Percentiles rank a stretch among this genome's conserved stretches.
Conservation (phyloP, 1,140 invertebrate species). For the Drosophila novamexicana region DNA sequence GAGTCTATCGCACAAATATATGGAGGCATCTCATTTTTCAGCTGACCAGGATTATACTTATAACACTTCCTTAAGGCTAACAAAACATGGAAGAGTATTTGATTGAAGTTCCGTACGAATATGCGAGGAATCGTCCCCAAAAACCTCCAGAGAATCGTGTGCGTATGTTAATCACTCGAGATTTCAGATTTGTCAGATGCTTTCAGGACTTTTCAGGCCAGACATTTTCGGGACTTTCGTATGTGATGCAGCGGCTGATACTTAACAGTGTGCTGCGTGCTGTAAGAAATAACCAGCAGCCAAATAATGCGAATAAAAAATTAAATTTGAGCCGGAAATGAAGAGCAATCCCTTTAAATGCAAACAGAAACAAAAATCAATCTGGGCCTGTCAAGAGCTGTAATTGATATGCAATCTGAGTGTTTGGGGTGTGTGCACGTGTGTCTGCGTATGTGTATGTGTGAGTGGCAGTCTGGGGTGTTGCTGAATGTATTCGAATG, state of each 20-base stretch:
- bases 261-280: neutral
- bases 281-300: neutral
- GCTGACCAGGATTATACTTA: too few relatives aligned
- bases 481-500: slow-evolving; percentile 30
- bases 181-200: too few relatives aligned
- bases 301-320: neutral
- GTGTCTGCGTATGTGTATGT: neutral
- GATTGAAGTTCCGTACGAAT: too few relatives aligned
- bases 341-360: slow-evolving; percentile 19
- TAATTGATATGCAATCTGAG: slow-evolving; percentile 51
- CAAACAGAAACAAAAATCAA: slow-evolving; percentile 60
- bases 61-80: too few relatives aligned
- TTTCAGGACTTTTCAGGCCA: too few relatives aligned
- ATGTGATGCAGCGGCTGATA: neutral
- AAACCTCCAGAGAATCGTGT: too few relatives aligned
- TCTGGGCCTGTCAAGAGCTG: slow-evolving; percentile 42
- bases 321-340: slow-evolving; percentile 18
- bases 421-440: slow-evolving; percentile 14
- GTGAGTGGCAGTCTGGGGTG: slow-evolving; percentile 15
- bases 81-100: too few relatives aligned
- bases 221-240: neutral
- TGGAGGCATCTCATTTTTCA: too few relatives aligned
- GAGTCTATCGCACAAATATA: too few relatives aligned
- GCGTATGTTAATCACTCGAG: too few relatives aligned
- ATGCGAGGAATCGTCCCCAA: too few relatives aligned